Conservation (phyloP, 2,113 vertebrate genomes). For the Ailuropoda melanoleuca region DNA sequence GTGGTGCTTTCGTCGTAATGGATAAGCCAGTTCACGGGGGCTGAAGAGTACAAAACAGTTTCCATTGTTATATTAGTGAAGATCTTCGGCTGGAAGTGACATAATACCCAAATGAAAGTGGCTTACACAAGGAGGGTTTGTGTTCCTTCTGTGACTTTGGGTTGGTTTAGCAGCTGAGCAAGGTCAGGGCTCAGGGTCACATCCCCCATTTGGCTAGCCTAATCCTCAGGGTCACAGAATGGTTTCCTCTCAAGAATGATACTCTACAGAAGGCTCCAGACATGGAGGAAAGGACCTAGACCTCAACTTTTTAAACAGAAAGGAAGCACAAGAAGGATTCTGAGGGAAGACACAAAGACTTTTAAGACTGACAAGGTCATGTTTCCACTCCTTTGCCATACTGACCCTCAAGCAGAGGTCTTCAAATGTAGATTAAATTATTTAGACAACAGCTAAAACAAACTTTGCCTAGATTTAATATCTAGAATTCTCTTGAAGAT, state of each 20-base stretch:
- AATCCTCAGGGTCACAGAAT: background rate
- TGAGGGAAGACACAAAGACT: background rate
- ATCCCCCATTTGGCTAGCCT: background rate
- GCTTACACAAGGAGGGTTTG: background rate
- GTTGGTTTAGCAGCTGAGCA: background rate
- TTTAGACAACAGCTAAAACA: background rate
- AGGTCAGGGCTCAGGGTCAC: background rate
- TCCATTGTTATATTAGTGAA: background rate
- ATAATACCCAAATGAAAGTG: background rate
- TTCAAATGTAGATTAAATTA: background rate
- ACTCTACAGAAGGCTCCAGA: background rate
- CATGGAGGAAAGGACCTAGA: background rate
- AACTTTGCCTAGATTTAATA: background rate
- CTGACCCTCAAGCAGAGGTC: background rate
- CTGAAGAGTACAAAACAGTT: background rate
- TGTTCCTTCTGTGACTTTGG: background rate
- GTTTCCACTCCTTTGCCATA: background rate
- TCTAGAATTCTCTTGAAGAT: background rate
- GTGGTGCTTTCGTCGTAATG: background rate
- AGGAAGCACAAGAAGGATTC: background rate
- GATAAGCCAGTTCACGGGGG: background rate
- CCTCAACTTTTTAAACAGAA: background rate
- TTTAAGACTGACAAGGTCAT: background rate
- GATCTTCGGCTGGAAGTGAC: background rate
- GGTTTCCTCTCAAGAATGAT: background rate